A percentile compares a stretch with the other conserved stretches of the same genome.
Evolutionary conservation across 2,888 invertebrate genomes (phyloP).

Genomic region (Nezara viridula): DNA sequence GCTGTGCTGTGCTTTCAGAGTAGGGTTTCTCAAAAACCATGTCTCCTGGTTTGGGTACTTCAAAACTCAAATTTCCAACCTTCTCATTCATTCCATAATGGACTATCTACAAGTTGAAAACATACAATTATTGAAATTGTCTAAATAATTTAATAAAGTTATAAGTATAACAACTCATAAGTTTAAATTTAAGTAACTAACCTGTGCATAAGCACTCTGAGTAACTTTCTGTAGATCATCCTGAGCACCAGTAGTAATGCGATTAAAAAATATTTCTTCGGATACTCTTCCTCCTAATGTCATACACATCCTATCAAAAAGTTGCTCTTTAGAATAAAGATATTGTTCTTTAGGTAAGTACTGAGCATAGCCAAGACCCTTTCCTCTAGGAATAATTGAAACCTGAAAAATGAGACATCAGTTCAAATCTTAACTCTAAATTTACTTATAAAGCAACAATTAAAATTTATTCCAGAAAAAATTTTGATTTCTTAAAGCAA

Average conservation of each 20-base stretch:
- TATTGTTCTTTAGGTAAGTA: conserved; percentile 99
- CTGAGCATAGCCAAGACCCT: conserved; percentile 98
- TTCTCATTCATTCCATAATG: conserved; percentile 98
- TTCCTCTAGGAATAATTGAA: conserved; percentile 98
- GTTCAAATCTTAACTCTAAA: background rate
- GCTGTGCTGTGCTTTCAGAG: conserved; percentile 95
- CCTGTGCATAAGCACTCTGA: conserved; percentile 96
- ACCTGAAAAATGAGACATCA: conserved; percentile 70
- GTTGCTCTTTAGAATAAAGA: conserved; percentile 95
- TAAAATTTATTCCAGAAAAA: too few relatives aligned
- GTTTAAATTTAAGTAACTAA: too few relatives aligned
- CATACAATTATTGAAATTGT: background rate
- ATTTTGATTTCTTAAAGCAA: too few relatives aligned
- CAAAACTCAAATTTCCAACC: conserved; percentile 96
- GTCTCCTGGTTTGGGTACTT: conserved; percentile 93
- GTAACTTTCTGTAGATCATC: conserved; percentile 99
- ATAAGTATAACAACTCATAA: too few relatives aligned
- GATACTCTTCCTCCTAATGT: conserved; percentile 97
- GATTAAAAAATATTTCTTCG: conserved; percentile 95
- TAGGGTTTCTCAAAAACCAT: conserved; percentile 96
- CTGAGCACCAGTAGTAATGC: conserved; percentile 98
- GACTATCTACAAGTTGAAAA: conserved; percentile 76
- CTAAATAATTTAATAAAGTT: too few relatives aligned
- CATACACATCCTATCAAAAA: conserved; percentile 99
- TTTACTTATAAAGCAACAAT: too few relatives aligned